These are phyloP conservation scores for Galerucella pusilla DNA, from an alignment of 2,888 invertebrate species.

Conservation along the genomic window DNA sequence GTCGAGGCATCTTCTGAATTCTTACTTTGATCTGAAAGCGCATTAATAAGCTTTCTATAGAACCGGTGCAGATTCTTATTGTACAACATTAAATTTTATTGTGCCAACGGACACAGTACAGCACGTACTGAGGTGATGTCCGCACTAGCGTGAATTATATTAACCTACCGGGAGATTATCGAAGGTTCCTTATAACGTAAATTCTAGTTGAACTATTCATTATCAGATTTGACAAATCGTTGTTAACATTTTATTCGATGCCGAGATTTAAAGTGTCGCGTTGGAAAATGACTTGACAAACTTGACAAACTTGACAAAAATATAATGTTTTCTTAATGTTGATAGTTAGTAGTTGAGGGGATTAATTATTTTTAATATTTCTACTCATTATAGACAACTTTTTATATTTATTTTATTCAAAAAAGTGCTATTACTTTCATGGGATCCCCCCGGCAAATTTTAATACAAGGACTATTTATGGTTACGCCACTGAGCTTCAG, in stretches of 20 bases:
- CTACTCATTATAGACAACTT: no score
- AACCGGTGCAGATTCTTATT: slow-evolving; percentile 47
- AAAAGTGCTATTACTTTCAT: no score
- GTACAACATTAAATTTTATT: slow-evolving; percentile 49
- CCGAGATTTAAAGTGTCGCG: not conserved
- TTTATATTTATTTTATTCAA: no score
- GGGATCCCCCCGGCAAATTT: no score
- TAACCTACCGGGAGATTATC: slow-evolving; percentile 9
- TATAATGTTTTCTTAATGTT: no score
- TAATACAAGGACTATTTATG: no score
- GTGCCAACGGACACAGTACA: slow-evolving; percentile 41
- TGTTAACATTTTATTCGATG: not conserved
- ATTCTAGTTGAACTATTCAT: not conserved
- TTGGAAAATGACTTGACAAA: no score
- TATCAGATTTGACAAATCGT: slow-evolving; percentile 4
- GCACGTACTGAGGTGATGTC: slow-evolving; percentile 35
- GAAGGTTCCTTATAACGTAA: not conserved
- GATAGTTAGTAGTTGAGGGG: no score
- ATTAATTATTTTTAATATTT: no score
- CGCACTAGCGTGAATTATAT: slow-evolving; percentile 34
- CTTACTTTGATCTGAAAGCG: slow-evolving; percentile 47
- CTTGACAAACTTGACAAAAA: no score
- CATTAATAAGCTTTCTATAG: slow-evolving; percentile 49
- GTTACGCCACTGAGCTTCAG: no score
- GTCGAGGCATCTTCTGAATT: slow-evolving; percentile 46